Base-by-base conservation (phyloP, 1,140 invertebrate genomes). In the Lethrus apterus region DNA sequence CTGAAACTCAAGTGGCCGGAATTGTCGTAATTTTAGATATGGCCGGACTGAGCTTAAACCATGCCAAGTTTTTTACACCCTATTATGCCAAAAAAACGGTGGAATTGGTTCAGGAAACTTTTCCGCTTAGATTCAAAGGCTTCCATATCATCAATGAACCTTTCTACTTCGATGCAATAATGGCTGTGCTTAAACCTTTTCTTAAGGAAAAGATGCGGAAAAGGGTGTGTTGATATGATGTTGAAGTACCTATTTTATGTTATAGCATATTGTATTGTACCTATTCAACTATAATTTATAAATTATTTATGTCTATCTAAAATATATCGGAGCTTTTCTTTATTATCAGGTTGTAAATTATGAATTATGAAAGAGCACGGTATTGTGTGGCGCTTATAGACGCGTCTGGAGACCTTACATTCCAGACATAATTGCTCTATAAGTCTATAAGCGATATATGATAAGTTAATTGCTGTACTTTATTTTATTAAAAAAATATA, bases 71-170 rank as follows among this genome's bases (percentile, higher is more conserved):
- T 47, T 62, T 70, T 32, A 69, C 70, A 9, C 70, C 70, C 3
- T 67, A 70, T 50, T 67, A 70, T 42, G 65, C 66, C 0, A 63
- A 63, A 35, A 59, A 61, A 51, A 70, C 66, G 46, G 66, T 68
- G 2, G 66, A 70, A 34, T 59, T 70, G 10, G 66, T 70, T 4
- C 63, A 79, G 69, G 76, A 79, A 50, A 74, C 74, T 38, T 79
- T 78, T 59, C 77, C 77, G 2, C 64, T 75, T 2, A 54, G 78
- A 11, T 78, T 79, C 58, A 74, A 74, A 54, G 76, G 70, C 10
- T 74, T 80, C 40, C 77, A 79, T 60, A 70, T 79, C 52, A 63
- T 79, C n/a, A 77, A 78, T 55, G 74, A 79, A 58, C 77, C 77
- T 7, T 76, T 71, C 58, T 73, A 77, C 50, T 76, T 79, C 48